Evolutionary conservation across 1,140 invertebrate genomes (phyloP).

Genomic region (Homarus americanus): DNA sequence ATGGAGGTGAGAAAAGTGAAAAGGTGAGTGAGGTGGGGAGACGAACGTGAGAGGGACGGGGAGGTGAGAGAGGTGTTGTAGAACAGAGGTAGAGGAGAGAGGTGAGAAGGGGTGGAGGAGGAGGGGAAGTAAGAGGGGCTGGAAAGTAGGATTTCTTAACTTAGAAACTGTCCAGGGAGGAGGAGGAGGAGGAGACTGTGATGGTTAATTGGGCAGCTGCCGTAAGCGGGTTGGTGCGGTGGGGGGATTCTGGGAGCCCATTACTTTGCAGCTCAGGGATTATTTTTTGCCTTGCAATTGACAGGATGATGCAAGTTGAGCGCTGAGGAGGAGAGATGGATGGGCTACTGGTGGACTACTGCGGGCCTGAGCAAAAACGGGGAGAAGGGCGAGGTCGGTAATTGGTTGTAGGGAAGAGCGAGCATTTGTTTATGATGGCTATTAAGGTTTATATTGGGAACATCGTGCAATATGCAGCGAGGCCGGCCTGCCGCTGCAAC

Average conservation of each 20-base stretch:
- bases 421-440: slow-evolving; percentile 64
- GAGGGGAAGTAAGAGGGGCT: too few species aligned
- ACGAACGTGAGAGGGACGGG: background rate
- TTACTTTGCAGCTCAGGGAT: background rate
- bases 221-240: background rate
- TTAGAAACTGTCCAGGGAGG: background rate
- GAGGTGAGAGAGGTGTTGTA: too few species aligned
- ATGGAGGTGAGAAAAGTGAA: background rate
- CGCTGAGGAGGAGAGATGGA: slow-evolving; percentile 34
- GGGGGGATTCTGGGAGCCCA: background rate
- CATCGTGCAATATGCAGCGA: slow-evolving; percentile 47
- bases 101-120: too few species aligned
- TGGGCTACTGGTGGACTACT: slow-evolving; percentile 10
- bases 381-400: slow-evolving; percentile 20
- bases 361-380: background rate
- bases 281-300: background rate
- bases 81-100: too few species aligned
- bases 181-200: too few species aligned
- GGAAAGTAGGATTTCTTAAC: background rate
- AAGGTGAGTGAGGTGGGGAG: background rate
- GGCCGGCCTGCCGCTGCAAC: slow-evolving; percentile 20
- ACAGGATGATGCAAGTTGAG: slow-evolving; percentile 20
- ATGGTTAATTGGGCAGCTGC: background rate
- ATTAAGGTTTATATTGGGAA: slow-evolving; percentile 56
- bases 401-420: slow-evolving; percentile 52